Percentiles rank a stretch among this genome's conserved stretches.
These are phyloP conservation scores for Prorops nasuta DNA, from an alignment of 1,140 invertebrate genomes.

Conservation along the genomic window DNA sequence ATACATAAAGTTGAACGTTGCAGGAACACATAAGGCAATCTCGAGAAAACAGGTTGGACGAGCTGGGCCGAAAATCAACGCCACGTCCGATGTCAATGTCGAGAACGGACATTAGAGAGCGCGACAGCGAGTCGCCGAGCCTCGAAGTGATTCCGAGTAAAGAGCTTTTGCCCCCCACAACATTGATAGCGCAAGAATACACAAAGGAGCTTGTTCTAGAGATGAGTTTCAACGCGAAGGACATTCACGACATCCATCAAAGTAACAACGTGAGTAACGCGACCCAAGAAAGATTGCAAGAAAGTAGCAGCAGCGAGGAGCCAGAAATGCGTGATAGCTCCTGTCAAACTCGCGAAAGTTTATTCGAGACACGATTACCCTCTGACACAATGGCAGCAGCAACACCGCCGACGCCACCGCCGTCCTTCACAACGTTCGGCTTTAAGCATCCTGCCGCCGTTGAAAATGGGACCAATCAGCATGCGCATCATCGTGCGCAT, in stretches of 20 bases:
- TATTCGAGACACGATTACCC: conserved; percentile 60
- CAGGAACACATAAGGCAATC: conserved; percentile 80
- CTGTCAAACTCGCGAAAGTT: conserved; percentile 76
- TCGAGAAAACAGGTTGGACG: conserved; percentile 72
- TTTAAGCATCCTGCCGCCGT: conserved; percentile 29
- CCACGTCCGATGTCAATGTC: conserved; percentile 43
- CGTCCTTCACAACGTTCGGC: conserved; percentile 46
- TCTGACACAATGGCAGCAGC: no score
- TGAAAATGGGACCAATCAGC: conserved; percentile 35
- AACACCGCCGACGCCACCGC: conserved; percentile 14
- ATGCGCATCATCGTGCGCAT: conserved; percentile 26
- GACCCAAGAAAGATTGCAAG: conserved; percentile 56
- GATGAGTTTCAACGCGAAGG: conserved; percentile 37
- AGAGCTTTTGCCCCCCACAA: conserved; percentile 39
- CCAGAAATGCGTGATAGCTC: conserved; percentile 73
- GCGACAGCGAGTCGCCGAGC: conserved; percentile 41
- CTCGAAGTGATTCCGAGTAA: conserved; percentile 42
- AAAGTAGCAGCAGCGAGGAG: conserved; percentile 54
- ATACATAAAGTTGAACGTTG: no score
- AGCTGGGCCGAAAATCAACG: conserved; percentile 60
- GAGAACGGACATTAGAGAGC: conserved; percentile 40
- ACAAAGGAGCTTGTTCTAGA: conserved; percentile 33
- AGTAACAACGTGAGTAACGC: conserved; percentile 54
- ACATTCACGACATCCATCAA: conserved; percentile 54
- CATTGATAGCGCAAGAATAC: conserved; percentile 41